Evolutionary conservation across 2,888 invertebrate genomes (phyloP).

Genomic region (Cantharis lateralis): DNA sequence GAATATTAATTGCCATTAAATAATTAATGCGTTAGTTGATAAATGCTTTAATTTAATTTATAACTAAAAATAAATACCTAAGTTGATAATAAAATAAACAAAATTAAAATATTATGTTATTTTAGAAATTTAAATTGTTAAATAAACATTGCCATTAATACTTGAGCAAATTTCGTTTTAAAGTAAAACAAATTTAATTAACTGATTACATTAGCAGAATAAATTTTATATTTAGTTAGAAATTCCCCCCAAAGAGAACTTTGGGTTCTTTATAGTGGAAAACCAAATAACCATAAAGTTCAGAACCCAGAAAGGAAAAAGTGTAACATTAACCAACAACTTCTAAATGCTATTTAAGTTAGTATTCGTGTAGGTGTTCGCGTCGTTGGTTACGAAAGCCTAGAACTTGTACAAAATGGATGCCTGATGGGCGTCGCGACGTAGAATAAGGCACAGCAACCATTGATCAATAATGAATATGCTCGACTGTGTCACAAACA

Average conservation of each 20-base stretch:
- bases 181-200: neutral
- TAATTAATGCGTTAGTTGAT: neutral
- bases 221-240: neutral
- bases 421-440: conserved; percentile 54
- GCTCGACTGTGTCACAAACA: conserved; percentile 50
- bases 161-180: neutral
- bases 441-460: conserved; percentile 51
- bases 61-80: neutral
- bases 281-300: conserved; percentile 17
- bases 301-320: conserved; percentile 23
- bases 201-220: neutral
- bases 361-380: conserved; percentile 36
- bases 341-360: conserved; percentile 34
- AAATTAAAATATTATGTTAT: neutral
- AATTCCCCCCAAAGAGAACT: neutral
- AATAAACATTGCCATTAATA: neutral
- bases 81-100: neutral
- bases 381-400: conserved; percentile 40
- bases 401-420: conserved; percentile 50
- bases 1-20: neutral
- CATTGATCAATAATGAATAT: conserved; percentile 56
- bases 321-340: conserved; percentile 19
- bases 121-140: neutral
- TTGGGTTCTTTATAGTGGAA: conserved; percentile 2
- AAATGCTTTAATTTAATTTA: neutral